These are phyloP conservation scores for Ectemnius cavifrons DNA, from an alignment of 2,888 invertebrate species.

Conservation along the genomic window DNA sequence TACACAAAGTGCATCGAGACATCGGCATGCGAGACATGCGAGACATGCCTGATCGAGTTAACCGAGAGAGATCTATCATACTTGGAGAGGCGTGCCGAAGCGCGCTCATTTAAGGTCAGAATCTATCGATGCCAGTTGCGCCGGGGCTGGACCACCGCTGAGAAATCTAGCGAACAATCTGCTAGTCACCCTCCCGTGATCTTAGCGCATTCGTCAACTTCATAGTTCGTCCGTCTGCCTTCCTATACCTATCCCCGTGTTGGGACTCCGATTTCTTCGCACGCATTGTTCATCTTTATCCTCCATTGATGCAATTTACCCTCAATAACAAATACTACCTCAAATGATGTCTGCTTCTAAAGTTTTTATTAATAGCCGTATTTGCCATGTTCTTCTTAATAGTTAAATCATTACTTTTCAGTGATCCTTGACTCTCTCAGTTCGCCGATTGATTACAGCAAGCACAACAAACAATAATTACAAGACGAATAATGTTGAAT, in stretches of 20 bases:
- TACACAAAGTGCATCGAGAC: slow-evolving; percentile 26
- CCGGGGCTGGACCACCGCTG: slow-evolving; percentile 64
- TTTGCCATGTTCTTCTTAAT: too few relatives aligned
- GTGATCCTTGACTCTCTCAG: neutral
- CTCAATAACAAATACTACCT: too few relatives aligned
- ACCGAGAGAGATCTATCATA: slow-evolving; percentile 58
- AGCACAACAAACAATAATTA: too few relatives aligned
- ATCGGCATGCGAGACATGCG: slow-evolving; percentile 15
- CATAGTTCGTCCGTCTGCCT: slow-evolving; percentile 33
- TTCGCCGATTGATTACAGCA: too few relatives aligned
- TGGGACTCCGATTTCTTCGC: slow-evolving; percentile 31
- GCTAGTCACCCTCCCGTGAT: slow-evolving; percentile 63
- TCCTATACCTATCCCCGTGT: slow-evolving; percentile 22
- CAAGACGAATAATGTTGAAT: too few relatives aligned
- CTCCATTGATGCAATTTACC: slow-evolving; percentile 18
- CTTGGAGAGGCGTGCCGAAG: slow-evolving; percentile 59
- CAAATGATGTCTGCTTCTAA: too few relatives aligned
- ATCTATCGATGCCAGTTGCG: slow-evolving; percentile 52
- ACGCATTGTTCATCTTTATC: slow-evolving; percentile 31
- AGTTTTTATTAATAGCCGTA: too few relatives aligned
- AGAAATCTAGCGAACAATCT: slow-evolving; percentile 61
- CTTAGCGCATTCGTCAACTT: slow-evolving; percentile 67
- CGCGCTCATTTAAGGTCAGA: slow-evolving; percentile 53
- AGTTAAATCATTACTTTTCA: too few relatives aligned
- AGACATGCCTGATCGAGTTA: slow-evolving; percentile 45